These are phyloP conservation scores for Todiramphus saurophagus DNA, from an alignment of 2,113 vertebrate species.

Conservation along the genomic window DNA sequence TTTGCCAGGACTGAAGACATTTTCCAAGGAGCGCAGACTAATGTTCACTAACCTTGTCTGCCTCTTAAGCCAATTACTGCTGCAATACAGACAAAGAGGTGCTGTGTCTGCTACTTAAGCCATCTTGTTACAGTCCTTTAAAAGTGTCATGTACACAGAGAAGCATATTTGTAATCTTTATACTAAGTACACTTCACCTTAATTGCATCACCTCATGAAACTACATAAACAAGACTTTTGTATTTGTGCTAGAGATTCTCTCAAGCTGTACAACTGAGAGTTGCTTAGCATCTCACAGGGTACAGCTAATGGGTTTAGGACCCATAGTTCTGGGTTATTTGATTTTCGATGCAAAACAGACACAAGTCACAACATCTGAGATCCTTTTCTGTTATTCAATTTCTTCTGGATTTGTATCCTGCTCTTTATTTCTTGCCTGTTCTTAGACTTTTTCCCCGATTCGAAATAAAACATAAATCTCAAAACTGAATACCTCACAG, in stretches of 20 bases:
- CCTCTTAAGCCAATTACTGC: conserved; percentile 60
- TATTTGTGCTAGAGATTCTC: conserved; percentile 45
- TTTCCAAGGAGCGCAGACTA: conserved; percentile 52
- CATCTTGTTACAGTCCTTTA: conserved; percentile 46
- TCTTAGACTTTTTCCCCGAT: background rate
- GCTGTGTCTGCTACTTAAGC: conserved; percentile 55
- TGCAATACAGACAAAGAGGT: conserved; percentile 55
- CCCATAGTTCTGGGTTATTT: background rate
- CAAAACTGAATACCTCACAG: background rate
- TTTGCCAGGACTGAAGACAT: conserved; percentile 35
- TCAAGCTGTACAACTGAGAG: background rate
- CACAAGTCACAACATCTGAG: background rate
- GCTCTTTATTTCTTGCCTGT: background rate
- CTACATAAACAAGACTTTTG: conserved; percentile 48
- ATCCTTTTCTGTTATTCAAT: background rate
- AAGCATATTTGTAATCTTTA: conserved; percentile 63
- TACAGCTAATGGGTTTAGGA: background rate
- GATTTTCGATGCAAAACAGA: background rate
- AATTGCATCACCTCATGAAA: conserved; percentile 59
- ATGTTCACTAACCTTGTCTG: conserved; percentile 15
- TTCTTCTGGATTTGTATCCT: background rate
- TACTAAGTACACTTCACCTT: conserved; percentile 63
- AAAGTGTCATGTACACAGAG: conserved; percentile 44
- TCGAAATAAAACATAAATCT: background rate
- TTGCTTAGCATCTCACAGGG: background rate